Evolutionary conservation across 2,797 vertebrate genomes (phyloP).

Genomic region (Threskiornis aethiopicus): DNA sequence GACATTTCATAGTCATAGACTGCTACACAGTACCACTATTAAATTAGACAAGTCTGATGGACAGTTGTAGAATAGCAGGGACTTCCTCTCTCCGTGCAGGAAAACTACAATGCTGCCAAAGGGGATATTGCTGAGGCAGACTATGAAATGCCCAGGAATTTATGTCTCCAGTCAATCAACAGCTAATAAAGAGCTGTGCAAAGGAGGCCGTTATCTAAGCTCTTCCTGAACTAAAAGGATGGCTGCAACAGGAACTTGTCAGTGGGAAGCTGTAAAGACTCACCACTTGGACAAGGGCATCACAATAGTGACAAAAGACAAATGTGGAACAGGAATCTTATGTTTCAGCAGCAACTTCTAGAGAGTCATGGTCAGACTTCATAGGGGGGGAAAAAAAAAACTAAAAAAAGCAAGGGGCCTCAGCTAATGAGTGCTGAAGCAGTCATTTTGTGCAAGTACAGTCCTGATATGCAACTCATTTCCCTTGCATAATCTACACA

Average conservation of each 20-base stretch:
- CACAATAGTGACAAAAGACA: neutral
- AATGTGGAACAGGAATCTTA: neutral
- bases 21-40: neutral
- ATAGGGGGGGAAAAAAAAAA: rapidly evolving
- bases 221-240: neutral
- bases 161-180: neutral
- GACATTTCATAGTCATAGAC: neutral
- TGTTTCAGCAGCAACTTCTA: neutral
- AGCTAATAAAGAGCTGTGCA: conserved; percentile 1
- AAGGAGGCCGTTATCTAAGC: neutral
- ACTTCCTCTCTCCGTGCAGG: neutral
- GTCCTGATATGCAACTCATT: neutral
- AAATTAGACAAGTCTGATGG: neutral
- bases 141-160: neutral
- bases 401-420: neutral
- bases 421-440: neutral
- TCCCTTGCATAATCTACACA: neutral
- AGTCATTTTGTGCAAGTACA: neutral
- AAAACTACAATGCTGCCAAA: neutral
- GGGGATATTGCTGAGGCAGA: neutral
- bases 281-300: neutral
- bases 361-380: neutral
- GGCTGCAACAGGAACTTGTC: neutral
- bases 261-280: neutral
- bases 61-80: neutral